Conservation (phyloP, 2,888 invertebrate genomes). For the Phania funesta region DNA sequence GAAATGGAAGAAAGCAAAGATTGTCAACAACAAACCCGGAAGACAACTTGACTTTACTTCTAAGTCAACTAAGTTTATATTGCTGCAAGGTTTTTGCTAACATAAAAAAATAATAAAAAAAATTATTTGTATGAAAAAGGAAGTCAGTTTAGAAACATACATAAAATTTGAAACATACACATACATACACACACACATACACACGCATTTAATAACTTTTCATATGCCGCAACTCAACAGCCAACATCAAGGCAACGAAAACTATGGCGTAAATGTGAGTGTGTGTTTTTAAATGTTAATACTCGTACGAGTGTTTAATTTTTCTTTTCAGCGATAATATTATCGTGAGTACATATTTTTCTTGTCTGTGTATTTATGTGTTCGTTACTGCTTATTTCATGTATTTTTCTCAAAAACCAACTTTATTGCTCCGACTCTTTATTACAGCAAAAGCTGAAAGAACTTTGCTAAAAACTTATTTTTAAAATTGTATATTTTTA, state of each 20-base stretch:
- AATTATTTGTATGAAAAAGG: conserved; percentile 34
- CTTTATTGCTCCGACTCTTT: conserved; percentile 34
- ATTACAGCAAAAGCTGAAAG: conserved; percentile 11
- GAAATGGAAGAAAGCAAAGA: neutral
- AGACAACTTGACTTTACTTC: conserved; percentile 76
- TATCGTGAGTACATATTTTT: neutral
- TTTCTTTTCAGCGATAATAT: conserved; percentile 35
- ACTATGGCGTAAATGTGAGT: neutral
- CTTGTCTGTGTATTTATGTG: neutral
- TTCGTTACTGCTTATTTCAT: conserved; percentile 25
- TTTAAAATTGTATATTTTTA: neutral
- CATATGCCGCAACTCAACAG: conserved; percentile 5
- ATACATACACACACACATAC: neutral
- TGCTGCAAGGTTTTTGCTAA: neutral
- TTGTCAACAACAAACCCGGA: conserved; percentile 71
- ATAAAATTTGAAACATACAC: neutral
- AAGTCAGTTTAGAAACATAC: conserved; percentile 21
- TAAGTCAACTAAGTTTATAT: conserved; percentile 50
- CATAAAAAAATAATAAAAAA: neutral
- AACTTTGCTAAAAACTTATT: neutral
- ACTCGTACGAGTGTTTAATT: neutral
- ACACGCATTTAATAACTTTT: conserved; percentile 9
- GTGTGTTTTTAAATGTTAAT: conserved; percentile 9
- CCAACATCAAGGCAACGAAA: neutral
- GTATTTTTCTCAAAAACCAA: neutral